Percentiles rank a stretch among this genome's conserved stretches.
These are phyloP conservation scores for Etheostoma cragini DNA, from an alignment of 2,113 vertebrate genomes.

Conservation along the genomic window DNA sequence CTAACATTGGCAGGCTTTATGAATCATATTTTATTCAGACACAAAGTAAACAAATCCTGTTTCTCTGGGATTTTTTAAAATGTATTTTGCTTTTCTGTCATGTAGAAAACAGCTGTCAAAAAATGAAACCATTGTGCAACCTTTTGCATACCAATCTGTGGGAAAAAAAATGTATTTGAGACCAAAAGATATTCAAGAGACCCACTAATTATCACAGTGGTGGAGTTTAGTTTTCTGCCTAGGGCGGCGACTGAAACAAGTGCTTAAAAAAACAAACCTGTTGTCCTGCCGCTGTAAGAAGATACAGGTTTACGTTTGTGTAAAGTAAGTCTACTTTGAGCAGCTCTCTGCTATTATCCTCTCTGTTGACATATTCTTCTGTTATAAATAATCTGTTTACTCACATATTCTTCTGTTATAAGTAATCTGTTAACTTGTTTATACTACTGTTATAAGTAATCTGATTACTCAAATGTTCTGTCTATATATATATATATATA, in stretches of 20 bases:
- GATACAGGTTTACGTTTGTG: background rate
- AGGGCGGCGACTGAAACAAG: background rate
- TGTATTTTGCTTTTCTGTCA: background rate
- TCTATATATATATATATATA: background rate
- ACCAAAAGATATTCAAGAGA: background rate
- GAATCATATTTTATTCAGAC: constrained; percentile 5
- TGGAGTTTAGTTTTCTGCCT: background rate
- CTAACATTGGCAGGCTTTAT: background rate
- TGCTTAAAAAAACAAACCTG: background rate
- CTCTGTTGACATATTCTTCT: background rate
- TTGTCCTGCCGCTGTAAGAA: background rate
- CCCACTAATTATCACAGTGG: background rate
- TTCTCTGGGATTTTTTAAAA: background rate
- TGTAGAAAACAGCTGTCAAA: background rate
- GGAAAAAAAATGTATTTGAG: background rate
- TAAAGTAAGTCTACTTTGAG: background rate
- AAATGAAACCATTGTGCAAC: background rate
- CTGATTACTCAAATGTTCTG: background rate
- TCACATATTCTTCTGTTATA: background rate
- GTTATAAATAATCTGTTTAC: background rate
- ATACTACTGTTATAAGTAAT: background rate
- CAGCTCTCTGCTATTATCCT: background rate
- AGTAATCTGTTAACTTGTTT: background rate
- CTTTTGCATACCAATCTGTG: constrained; percentile 5
- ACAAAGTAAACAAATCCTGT: background rate